Base-by-base conservation (phyloP, 2,888 invertebrate species). In the Chymomyza procnemis region DNA sequence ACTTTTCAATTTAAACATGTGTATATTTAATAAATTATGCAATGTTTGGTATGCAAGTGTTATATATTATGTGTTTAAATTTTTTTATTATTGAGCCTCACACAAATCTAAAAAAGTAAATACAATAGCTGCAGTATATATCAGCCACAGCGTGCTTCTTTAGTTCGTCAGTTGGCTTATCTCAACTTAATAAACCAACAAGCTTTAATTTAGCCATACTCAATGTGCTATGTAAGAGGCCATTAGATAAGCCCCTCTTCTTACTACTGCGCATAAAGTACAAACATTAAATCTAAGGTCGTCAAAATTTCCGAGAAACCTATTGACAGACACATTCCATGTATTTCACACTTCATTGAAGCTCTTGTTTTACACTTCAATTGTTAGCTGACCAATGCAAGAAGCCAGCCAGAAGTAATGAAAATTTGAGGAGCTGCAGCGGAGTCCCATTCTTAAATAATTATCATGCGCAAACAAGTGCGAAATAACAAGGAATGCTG, bases 391-490 rank as follows among this genome's bases (percentile, higher is more conserved):
- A 9, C 18, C 47, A 47, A 60, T 14, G n/a, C 41, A 16, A 52
- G 52, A n/a, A n/a, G 61, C 21, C 30, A 62, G 14, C 54, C 21
- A 14, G 5, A 16, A 41, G 19, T 19, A 3, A 58, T 46, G 47
- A 22, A 30, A 16, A 22, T 34, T 47, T 12, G n/a, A 19, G 52
- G 52, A 52, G 52, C 4, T 26, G 26, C 26, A 26, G 26, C 3
- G 14, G 50, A 16, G 16, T 50, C 16, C n/a, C 50, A 21, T 14
- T 48, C 47, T 63, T 72, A 75, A 76, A 87, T 82, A 87, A 83
- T 87, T 87, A 79, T 79, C 73, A 75, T 87, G 78, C 74, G 85
- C 85, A 85, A 68, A 82, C 78, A 79, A 79, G 77, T 68, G 82
- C 82, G 73, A 76, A 81, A 73, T 73, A 66, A 71, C 73, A 62